These are phyloP conservation scores for Mya arenaria DNA, from an alignment of 1,140 invertebrate genomes.

Conservation along the genomic window DNA sequence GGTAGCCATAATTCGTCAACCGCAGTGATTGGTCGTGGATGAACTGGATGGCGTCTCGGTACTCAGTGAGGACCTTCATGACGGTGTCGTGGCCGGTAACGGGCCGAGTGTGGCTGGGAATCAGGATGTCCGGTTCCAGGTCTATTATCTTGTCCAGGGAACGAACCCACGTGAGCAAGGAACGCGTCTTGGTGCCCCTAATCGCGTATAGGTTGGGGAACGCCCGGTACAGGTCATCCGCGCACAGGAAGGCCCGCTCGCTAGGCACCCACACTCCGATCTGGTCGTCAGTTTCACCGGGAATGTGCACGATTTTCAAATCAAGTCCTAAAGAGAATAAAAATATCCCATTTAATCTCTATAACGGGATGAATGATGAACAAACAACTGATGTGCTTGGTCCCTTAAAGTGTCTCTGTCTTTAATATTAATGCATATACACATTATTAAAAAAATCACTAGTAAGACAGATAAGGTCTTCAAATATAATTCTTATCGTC, in stretches of 20 bases:
- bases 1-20: slow-evolving; percentile 66
- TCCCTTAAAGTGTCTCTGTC: too few species aligned
- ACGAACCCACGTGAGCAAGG: slow-evolving; percentile 66
- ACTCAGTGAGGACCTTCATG: slow-evolving; percentile 58
- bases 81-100: slow-evolving; percentile 62
- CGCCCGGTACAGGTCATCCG: slow-evolving; percentile 72
- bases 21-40: slow-evolving; percentile 73
- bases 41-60: slow-evolving; percentile 73
- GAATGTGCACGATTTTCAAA: slow-evolving; percentile 71
- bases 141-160: slow-evolving; percentile 71
- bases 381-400: too few species aligned
- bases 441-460: too few species aligned
- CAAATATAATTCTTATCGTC: too few species aligned
- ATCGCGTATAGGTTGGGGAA: slow-evolving; percentile 77
- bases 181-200: slow-evolving; percentile 68
- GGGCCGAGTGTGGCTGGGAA: slow-evolving; percentile 74
- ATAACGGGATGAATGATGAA: too few species aligned
- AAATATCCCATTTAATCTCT: too few species aligned
- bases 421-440: too few species aligned
- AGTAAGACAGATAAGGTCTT: too few species aligned
- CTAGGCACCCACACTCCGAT: slow-evolving; percentile 73
- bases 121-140: slow-evolving; percentile 64
- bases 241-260: slow-evolving; percentile 64
- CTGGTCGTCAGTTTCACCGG: slow-evolving; percentile 74
- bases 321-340: slow-evolving; percentile 60